Evolutionary conservation across 2,113 vertebrate genomes (phyloP).

Genomic region (Cavia aperea): DNA sequence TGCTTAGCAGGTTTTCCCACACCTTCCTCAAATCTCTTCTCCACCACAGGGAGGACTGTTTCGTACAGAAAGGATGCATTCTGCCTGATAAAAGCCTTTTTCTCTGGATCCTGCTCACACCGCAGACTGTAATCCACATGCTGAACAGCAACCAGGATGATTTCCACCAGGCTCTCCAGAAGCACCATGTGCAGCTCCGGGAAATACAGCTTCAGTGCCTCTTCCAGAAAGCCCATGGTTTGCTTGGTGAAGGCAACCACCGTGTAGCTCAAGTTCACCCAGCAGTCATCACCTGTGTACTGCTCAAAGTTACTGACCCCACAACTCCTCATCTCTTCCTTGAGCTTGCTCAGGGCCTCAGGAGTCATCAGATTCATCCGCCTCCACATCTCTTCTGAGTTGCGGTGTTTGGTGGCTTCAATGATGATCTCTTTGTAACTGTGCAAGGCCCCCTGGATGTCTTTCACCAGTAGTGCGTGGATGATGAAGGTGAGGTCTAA

Average conservation of each 20-base stretch:
- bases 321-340: constrained; percentile 92
- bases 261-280: constrained; percentile 98
- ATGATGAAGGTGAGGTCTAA: constrained; percentile 96
- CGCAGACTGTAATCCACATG: constrained; percentile 98
- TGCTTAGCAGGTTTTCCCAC: constrained; percentile 97
- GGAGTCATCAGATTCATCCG: constrained; percentile 99
- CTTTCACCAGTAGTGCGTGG: constrained; percentile 92
- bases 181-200: constrained; percentile 98
- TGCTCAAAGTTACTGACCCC: constrained; percentile 89
- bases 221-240: constrained; percentile 96
- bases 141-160: constrained; percentile 94
- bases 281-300: constrained; percentile 95
- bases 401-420: constrained; percentile 96
- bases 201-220: constrained; percentile 94
- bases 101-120: constrained; percentile 95
- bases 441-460: constrained; percentile 89
- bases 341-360: constrained; percentile 90
- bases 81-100: constrained; percentile 91
- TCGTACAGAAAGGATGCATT: constrained; percentile 95
- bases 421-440: constrained; percentile 98
- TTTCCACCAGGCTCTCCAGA: constrained; percentile 92
- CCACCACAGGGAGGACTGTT: constrained; percentile 94
- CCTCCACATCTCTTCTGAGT: constrained; percentile 99
- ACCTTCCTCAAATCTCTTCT: constrained; percentile 91
- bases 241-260: constrained; percentile 98